These are phyloP conservation scores for Coenonympha glycerion DNA, from an alignment of 2,888 invertebrate species.

Conservation along the genomic window DNA sequence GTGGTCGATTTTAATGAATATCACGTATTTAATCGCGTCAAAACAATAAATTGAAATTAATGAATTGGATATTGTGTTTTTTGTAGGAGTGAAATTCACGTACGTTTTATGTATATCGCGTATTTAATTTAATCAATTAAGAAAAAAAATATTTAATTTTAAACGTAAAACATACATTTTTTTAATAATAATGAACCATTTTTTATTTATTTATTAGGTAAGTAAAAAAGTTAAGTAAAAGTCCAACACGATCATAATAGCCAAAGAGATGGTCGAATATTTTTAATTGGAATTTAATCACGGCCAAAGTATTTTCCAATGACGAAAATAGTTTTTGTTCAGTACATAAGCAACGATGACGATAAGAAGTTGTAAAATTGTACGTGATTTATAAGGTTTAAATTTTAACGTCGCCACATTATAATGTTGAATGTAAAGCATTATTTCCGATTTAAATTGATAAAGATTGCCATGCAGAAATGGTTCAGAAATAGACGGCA, in stretches of 20 bases:
- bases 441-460: background rate
- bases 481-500: constrained; percentile 28
- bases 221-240: background rate
- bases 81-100: background rate
- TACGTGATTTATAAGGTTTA: background rate
- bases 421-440: background rate
- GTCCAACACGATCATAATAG: background rate
- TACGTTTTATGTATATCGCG: background rate
- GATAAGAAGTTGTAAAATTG: background rate
- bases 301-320: background rate
- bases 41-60: too few species aligned
- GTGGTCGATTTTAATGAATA: too few species aligned
- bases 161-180: too few species aligned
- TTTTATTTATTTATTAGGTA: too few species aligned
- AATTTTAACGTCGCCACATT: background rate
- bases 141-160: too few species aligned
- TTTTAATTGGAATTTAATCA: background rate
- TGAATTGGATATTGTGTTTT: too few species aligned
- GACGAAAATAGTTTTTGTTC: background rate
- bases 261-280: background rate
- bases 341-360: background rate
- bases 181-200: too few species aligned
- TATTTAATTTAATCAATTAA: too few species aligned
- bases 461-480: background rate
- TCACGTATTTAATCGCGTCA: too few species aligned